Conservation (phyloP, 2,888 invertebrate species). For the Podotricha telesiphe region DNA sequence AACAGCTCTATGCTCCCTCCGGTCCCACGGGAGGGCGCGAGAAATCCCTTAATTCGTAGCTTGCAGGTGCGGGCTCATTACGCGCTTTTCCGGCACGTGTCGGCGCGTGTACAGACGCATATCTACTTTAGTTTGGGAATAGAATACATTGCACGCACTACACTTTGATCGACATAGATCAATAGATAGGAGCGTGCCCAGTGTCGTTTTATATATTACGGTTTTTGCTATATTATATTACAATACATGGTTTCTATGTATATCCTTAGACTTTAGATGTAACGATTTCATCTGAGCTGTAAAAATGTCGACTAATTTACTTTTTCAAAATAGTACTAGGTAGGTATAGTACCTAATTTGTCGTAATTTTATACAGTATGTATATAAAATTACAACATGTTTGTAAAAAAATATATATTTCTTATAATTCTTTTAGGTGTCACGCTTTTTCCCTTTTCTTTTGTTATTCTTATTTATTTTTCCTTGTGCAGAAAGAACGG, state of each 20-base stretch:
- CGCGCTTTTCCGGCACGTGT: conserved; percentile 76
- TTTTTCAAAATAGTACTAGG: too few species aligned
- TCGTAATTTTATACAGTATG: too few species aligned
- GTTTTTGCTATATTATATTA: conserved; percentile 12
- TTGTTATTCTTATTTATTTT: too few species aligned
- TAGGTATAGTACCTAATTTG: too few species aligned
- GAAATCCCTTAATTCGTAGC: conserved; percentile 80
- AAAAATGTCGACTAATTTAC: too few species aligned
- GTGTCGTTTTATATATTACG: conserved; percentile 35
- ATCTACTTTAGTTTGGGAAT: conserved; percentile 60
- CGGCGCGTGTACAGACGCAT: conserved; percentile 66
- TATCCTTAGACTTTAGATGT: too few species aligned
- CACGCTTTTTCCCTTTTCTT: too few species aligned
- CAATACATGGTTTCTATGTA: background rate
- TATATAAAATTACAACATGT: too few species aligned
- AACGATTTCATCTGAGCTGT: too few species aligned
- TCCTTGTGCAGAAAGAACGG: too few species aligned
- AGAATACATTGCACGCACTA: conserved; percentile 62
- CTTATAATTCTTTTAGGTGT: too few species aligned
- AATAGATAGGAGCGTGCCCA: conserved; percentile 46
- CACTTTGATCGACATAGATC: conserved; percentile 58
- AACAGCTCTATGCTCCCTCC: conserved; percentile 66
- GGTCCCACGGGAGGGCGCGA: conserved; percentile 83
- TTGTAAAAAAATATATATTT: too few species aligned
- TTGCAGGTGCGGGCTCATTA: conserved; percentile 82